Base-by-base conservation (phyloP, 2,888 invertebrate species). In the Aphodius sticticus region DNA sequence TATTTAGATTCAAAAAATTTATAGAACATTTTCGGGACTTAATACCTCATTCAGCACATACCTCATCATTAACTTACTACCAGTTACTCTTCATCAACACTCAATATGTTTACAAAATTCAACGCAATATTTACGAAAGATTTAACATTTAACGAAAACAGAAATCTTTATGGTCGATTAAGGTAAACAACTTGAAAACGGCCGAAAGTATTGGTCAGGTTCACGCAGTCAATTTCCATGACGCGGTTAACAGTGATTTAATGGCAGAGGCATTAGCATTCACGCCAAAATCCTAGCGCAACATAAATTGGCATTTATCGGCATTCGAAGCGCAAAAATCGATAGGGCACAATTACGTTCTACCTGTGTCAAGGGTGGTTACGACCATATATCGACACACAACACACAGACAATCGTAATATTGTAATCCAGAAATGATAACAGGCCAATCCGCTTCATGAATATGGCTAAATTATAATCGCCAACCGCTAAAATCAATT, bases 291-390 rank as follows among this genome's bases (percentile, higher is more conserved):
- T 74, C 74, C 74, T 74, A n/a, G 12, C 35, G 36, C 36, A 35
- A 16, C 15, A n/a, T 36, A 74, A 74, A 74, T 74, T 35, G 74
- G 36, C 37, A 26, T 74, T 74, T 74, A 74, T 7, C 9, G 36
- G 35, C 15, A 37, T 35, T 37, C 74, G 26, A 71, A 71, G 16
- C 36, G 35, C 36, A 74, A 74, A 74, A 74, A 74, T 74, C 74
- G 37, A 74, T 74, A 74, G 26, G 35, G 36, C 37, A n/a, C 74
- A 35, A 74, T 74, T 36, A 35, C 5, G 74, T 16, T 15, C n/a
- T 7, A 74, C 53, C 53, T 53, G 53, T 53, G 6, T 53, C 53
- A 53, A 53, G 53, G 53, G 53, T 7, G 4, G 9, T 5, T 53
- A 53, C 53, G 9, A 53, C 53, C 12, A 53, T 53, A 53, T 53